These are phyloP conservation scores for Adelosebastes latens DNA, from an alignment of 2,797 vertebrate genomes.

Conservation along the genomic window DNA sequence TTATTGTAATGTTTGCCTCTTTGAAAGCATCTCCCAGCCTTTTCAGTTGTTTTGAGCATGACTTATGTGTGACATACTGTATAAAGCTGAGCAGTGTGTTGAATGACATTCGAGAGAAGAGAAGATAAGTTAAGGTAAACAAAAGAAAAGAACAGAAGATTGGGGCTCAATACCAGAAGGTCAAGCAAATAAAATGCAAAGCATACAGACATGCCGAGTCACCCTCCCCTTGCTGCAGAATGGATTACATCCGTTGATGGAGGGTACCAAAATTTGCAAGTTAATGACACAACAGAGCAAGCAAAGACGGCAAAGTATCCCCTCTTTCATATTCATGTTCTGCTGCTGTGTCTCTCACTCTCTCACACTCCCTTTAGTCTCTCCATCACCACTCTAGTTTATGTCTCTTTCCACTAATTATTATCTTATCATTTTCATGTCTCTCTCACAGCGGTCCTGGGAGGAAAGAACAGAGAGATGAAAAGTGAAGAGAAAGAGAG, in stretches of 20 bases:
- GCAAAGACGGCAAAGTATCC: conserved; percentile 73
- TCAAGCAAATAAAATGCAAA: conserved; percentile 66
- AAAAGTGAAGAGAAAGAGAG: conserved; percentile 39
- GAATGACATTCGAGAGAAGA: neutral
- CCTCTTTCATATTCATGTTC: conserved; percentile 81
- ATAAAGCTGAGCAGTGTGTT: neutral
- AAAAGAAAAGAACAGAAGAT: conserved; percentile 23
- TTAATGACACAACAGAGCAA: conserved; percentile 79
- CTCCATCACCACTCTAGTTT: conserved; percentile 40
- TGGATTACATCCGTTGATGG: conserved; percentile 69
- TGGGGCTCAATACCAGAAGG: conserved; percentile 51
- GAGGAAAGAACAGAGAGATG: conserved; percentile 41
- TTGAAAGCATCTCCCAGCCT: neutral
- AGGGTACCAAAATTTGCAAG: conserved; percentile 78
- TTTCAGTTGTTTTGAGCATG: neutral
- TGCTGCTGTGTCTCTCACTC: conserved; percentile 42
- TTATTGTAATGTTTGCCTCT: neutral
- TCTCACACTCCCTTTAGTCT: conserved; percentile 27
- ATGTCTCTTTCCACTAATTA: conserved; percentile 54
- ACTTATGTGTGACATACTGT: neutral
- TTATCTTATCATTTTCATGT: conserved; percentile 53
- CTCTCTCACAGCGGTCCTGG: conserved; percentile 35
- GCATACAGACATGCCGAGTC: conserved; percentile 48
- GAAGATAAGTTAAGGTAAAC: neutral
- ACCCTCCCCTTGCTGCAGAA: conserved; percentile 55